phyloP scores from a whole-genome alignment of 2,113 vertebrate genomes.

The Xenopus borealis region DNA sequence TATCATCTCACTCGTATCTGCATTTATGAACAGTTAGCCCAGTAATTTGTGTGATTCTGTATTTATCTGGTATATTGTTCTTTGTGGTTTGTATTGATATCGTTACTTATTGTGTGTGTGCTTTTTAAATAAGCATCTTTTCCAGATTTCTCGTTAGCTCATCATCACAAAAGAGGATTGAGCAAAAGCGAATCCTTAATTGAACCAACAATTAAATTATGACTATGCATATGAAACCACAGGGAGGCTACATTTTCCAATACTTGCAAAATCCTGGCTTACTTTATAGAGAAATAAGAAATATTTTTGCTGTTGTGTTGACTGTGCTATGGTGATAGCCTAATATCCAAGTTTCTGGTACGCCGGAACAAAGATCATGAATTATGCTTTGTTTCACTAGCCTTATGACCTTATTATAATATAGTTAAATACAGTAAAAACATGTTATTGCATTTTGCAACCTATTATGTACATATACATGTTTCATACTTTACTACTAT shows the following conservation, averaged over 20 bases:
- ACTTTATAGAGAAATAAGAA: not conserved
- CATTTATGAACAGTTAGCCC: not conserved
- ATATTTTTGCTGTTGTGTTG: too few relatives aligned
- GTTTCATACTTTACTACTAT: too few relatives aligned
- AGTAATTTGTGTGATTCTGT: slow-evolving; percentile 6
- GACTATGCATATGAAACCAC: slow-evolving; percentile 10
- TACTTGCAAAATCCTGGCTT: slow-evolving; percentile 16
- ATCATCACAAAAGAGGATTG: slow-evolving; percentile 26
- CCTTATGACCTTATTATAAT: too few relatives aligned
- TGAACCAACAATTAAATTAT: slow-evolving; percentile 17
- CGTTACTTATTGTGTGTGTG: slow-evolving; percentile 10
- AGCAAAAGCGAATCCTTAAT: slow-evolving; percentile 4
- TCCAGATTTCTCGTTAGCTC: slow-evolving; percentile 13
- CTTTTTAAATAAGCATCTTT: not conserved
- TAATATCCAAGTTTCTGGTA: too few relatives aligned
- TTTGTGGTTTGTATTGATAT: slow-evolving; percentile 2
- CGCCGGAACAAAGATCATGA: too few relatives aligned
- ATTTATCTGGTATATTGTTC: slow-evolving; percentile 1
- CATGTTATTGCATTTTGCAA: too few relatives aligned
- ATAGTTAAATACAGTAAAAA: too few relatives aligned
- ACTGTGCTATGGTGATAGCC: too few relatives aligned
- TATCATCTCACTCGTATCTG: not conserved
- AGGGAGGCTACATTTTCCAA: not conserved
- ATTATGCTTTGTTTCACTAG: too few relatives aligned
- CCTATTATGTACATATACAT: too few relatives aligned